Evolutionary conservation across 1,140 invertebrate genomes (phyloP).

Genomic region (Megalopta genalis): DNA sequence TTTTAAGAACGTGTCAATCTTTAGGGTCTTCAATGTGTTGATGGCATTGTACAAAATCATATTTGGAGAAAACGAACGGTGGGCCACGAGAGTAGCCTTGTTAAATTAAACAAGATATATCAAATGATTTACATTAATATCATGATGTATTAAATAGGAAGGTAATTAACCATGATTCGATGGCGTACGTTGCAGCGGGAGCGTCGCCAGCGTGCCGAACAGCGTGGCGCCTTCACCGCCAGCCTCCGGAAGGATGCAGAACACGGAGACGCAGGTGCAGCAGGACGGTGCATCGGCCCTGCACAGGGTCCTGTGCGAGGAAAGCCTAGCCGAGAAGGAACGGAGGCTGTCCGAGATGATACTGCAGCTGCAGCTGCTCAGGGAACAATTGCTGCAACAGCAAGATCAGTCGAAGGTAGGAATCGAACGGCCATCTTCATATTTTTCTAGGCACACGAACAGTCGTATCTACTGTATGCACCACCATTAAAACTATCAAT

Average conservation of each 20-base stretch:
- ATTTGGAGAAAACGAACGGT: no score
- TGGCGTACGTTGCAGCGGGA: conserved; percentile 69
- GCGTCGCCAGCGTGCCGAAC: conserved; percentile 75
- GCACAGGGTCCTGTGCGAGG: conserved; percentile 84
- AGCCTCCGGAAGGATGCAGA: conserved; percentile 70
- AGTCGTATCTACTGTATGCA: no score
- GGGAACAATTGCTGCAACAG: conserved; percentile 88
- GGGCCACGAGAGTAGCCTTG: no score
- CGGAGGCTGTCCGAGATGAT: conserved; percentile 91
- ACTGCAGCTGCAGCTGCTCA: conserved; percentile 88
- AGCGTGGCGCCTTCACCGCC: conserved; percentile 74
- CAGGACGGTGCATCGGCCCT: conserved; percentile 83
- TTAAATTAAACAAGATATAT: no score
- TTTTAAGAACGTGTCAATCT: no score
- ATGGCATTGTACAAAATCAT: no score
- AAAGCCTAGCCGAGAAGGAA: conserved; percentile 88
- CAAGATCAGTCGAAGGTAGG: conserved; percentile 80
- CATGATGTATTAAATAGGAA: background rate
- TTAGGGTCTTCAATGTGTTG: no score
- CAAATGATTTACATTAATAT: no score
- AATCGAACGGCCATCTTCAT: background rate
- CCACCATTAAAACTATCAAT: no score
- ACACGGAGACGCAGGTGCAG: conserved; percentile 71
- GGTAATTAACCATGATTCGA: conserved; percentile 51
- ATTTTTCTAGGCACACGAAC: no score